Evolutionary conservation across 53 echinoderm and acorn worm genomes (phyloP), one percentile per base, ranked within the genome.

Genomic region (Arbacia lixula): DNA sequence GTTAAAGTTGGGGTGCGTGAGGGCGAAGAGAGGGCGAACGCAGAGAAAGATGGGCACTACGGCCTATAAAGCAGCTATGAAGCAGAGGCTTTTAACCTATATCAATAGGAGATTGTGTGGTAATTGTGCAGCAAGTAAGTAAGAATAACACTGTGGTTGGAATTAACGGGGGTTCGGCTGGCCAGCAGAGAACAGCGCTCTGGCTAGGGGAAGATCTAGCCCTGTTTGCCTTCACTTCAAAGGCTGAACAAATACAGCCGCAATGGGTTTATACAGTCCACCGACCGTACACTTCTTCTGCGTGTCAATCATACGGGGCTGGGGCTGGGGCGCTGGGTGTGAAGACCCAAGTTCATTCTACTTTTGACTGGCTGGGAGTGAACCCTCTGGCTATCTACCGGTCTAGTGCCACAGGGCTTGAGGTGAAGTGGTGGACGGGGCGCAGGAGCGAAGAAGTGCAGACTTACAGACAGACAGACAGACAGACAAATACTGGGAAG

Each of bases 61-160:
- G 42, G 42, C 43, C n/a, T n/a, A n/a, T n/a, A n/a, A n/a, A n/a
- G n/a, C 43, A 43, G 43, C 69, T 69, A 69, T 69, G 43, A 57
- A 69, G 69, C n/a, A 55, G 79, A 87, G 88, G 88, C 91, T 91
- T 91, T 91, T 88, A 88, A 85, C 91, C 84, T 91, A 91, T 87
- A 85, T 91, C 91, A 91, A 91, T 86, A 91, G 63, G 56, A 71
- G 68, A 46, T 54, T 85, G 79, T 85, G 88, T 88, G 74, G 91
- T 79, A 77, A 91, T 88, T 91, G 88, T 91, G 81, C 72, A 36
- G 85, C 79, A 49, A 60, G 83, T 91, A 87, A 79, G 79, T 25
- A 91, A 91, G 88, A 88, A 87, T 88, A 91, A 91, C 91, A 91
- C 76, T 51, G 71, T 51, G 71, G 88, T 60, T 68, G 64, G 91